Evolutionary conservation across 2,113 vertebrate species (phyloP).

Genomic region (Bufo gargarizans): DNA sequence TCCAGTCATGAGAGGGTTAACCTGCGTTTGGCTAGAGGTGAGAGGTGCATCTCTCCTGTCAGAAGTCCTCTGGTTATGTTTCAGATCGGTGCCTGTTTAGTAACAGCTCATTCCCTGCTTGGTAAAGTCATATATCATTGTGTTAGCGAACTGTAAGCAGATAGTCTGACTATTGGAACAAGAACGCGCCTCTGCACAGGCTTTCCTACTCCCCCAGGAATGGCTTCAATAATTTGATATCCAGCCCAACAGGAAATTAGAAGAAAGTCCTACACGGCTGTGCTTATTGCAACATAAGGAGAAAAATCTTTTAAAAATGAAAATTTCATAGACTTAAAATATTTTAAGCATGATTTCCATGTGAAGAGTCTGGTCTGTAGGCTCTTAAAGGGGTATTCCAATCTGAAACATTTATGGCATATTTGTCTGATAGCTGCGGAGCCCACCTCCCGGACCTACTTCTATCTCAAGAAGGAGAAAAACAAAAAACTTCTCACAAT

Average conservation of each 20-base stretch:
- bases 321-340: neutral
- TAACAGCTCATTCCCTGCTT: neutral
- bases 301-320: neutral
- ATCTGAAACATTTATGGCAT: no score
- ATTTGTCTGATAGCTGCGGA: no score
- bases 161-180: constrained; percentile 21
- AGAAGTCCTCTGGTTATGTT: neutral
- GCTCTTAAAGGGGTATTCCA: neutral
- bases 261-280: neutral
- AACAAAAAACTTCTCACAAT: no score
- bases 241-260: neutral
- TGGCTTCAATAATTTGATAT: constrained; percentile 29
- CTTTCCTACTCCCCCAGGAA: constrained; percentile 5
- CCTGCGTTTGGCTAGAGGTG: neutral
- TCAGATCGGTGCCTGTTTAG: neutral
- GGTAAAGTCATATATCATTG: constrained; percentile 17
- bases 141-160: constrained; percentile 7
- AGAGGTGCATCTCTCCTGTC: neutral
- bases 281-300: neutral
- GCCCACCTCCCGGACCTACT: no score
- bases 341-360: neutral
- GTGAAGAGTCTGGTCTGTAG: neutral
- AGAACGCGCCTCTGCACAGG: constrained; percentile 1
- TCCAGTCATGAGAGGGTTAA: neutral
- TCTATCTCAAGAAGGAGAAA: no score